Percentiles rank a stretch among this genome's conserved stretches.
Evolutionary conservation across 2,888 invertebrate genomes (phyloP).

Genomic region (Cheilosia variabilis): DNA sequence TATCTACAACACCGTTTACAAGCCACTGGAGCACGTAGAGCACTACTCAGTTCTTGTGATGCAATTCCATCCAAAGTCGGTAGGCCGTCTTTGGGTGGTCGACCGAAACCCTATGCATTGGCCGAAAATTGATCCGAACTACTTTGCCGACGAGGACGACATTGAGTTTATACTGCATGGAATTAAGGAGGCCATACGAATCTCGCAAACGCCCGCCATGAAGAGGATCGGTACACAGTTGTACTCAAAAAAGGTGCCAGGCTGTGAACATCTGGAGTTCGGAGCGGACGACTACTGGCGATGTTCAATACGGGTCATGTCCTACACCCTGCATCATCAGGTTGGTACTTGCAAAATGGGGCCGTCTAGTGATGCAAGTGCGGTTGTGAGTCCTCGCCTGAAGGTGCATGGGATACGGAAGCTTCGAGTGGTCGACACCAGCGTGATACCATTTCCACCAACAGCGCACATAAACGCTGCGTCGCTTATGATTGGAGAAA

Average conservation of each 20-base stretch:
- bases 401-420: conserved; percentile 86
- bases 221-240: conserved; percentile 85
- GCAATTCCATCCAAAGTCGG: conserved; percentile 90
- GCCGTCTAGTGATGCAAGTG: conserved; percentile 85
- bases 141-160: conserved; percentile 84
- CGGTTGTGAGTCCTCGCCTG: conserved; percentile 87
- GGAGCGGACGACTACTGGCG: conserved; percentile 89
- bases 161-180: conserved; percentile 85
- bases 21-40: conserved; percentile 85
- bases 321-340: conserved; percentile 87
- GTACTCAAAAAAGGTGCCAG: conserved; percentile 85
- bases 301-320: conserved; percentile 87
- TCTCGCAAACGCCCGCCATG: conserved; percentile 86
- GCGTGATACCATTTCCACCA: conserved; percentile 87
- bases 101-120: conserved; percentile 86
- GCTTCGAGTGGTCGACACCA: conserved; percentile 88
- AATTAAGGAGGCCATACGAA: conserved; percentile 86
- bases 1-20: conserved; percentile 85
- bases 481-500: conserved; percentile 89
- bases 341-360: conserved; percentile 90
- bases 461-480: conserved; percentile 89
- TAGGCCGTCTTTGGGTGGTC: conserved; percentile 88
- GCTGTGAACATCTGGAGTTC: conserved; percentile 84
- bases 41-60: conserved; percentile 88
- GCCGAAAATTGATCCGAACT: conserved; percentile 87